These are phyloP conservation scores for Drosophila ironensis DNA, from an alignment of 1,140 invertebrate genomes.

Conservation along the genomic window DNA sequence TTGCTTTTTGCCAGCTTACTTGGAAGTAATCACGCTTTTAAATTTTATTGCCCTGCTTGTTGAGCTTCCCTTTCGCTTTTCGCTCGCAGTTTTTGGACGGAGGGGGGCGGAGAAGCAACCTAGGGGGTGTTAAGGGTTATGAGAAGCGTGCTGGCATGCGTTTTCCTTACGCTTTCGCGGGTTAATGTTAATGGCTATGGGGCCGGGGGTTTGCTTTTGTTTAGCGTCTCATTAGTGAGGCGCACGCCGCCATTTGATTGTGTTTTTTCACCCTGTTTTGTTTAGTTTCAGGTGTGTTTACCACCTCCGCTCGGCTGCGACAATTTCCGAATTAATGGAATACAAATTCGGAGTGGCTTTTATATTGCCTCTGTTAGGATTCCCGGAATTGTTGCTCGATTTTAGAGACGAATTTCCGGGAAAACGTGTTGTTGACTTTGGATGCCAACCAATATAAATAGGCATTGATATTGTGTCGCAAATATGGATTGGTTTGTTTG, in stretches of 20 bases:
- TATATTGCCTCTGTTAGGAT: background rate
- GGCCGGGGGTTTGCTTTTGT: conserved; percentile 62
- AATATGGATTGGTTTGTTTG: too few relatives aligned
- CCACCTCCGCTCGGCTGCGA: background rate
- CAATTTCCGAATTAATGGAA: conserved; percentile 1
- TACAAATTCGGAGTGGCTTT: background rate
- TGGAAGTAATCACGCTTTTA: conserved; percentile 68
- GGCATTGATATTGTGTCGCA: too few relatives aligned
- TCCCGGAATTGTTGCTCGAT: too few relatives aligned
- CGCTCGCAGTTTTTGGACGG: conserved; percentile 4
- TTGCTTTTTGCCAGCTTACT: conserved; percentile 18
- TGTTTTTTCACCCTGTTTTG: conserved; percentile 3
- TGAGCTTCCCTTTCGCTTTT: conserved; percentile 6
- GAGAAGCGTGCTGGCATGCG: conserved; percentile 34
- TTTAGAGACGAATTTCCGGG: too few relatives aligned
- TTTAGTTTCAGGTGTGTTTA: conserved; percentile 4
- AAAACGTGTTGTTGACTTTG: too few relatives aligned
- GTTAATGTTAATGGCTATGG: conserved; percentile 20
- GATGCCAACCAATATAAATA: too few relatives aligned
- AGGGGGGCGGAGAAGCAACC: background rate
- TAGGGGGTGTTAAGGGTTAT: conserved; percentile 22
- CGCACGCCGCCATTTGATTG: conserved; percentile 38
- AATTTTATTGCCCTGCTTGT: conserved; percentile 69
- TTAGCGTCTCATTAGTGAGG: conserved; percentile 75
- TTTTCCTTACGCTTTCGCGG: conserved; percentile 1